Evolutionary conservation across 2,113 vertebrate species (phyloP), one percentile per base, ranked within the genome.

Genomic region (Stigmatopora nigra): DNA sequence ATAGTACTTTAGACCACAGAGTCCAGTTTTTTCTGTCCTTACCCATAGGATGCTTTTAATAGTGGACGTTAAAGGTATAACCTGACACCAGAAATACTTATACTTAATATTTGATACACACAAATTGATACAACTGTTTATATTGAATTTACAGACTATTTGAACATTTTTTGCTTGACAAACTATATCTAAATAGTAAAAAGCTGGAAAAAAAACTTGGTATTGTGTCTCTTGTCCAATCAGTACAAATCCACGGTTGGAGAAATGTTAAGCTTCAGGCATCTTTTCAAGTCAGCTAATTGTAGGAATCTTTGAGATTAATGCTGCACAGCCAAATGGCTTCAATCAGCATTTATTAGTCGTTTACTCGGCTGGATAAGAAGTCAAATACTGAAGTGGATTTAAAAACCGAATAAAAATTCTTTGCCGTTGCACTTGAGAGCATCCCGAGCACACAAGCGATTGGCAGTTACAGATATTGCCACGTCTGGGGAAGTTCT

Each of bases 1-100:
- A 64, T 20, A 52, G 14, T 19, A 73, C 48, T 73, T 69, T 22
- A 47, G 55, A 68, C 46, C 45, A 55, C 45, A 56, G 49, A 25
- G 58, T 38, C 9, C 8, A 19, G 17, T 38, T 41, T 15, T 41
- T 59, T 5, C 11, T 41, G 35, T 41, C 16, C 16, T 41, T 41
- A 41, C 41, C 4, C 7, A 20, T 45, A 25, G 6, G 36, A 56
- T 3, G 14, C 64, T 56, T 56, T 20, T 57, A 20, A 52, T 8
- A 52, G 19, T 3, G 22, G 9, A 3, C 38, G 8, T 13, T 68
- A 51, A 57, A 44, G 35, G 47, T 41, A 31, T 55, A 15, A 15
- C 19, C 60, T 58, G 17, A 38, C 52, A 16, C 4, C 0, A 36
- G 60, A 17, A 31, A 69, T 56, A 35, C n/a, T 1, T 16, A 17